A percentile compares a stretch with the other conserved stretches of the same genome.
Conservation (phyloP, 2,113 vertebrate species). For the Aix galericulata region DNA sequence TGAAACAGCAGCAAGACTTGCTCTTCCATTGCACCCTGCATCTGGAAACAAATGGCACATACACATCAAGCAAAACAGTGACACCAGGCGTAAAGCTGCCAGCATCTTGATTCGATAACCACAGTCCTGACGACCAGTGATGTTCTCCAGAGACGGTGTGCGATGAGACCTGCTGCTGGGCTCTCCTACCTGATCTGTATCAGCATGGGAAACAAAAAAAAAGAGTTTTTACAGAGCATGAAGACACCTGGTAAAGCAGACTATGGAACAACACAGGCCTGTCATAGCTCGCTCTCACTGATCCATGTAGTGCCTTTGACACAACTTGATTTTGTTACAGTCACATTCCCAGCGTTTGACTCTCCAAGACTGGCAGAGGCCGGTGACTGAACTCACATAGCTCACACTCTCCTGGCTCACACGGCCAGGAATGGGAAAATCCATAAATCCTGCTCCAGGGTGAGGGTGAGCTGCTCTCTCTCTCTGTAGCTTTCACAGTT, state of each 20-base stretch:
- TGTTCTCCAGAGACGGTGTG: neutral
- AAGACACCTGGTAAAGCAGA: neutral
- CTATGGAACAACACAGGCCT: neutral
- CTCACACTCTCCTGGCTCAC: neutral
- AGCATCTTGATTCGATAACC: neutral
- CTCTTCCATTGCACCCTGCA: neutral
- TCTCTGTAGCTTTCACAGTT: neutral
- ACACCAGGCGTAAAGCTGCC: neutral
- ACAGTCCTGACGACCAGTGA: neutral
- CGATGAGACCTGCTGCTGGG: neutral
- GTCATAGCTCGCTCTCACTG: fast-evolving
- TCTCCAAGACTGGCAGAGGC: neutral
- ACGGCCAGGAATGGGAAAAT: neutral
- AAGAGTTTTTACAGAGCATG: neutral
- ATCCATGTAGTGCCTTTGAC: neutral
- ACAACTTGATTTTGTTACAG: neutral
- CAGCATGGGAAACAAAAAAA: neutral
- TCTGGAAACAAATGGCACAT: neutral
- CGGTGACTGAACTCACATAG: neutral
- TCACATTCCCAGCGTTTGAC: neutral
- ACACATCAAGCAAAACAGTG: neutral
- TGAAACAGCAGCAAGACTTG: neutral
- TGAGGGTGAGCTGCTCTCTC: neutral
- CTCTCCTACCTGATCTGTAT: neutral
- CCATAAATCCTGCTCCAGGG: neutral